Evolutionary conservation across 2,797 vertebrate genomes (phyloP), one percentile per base, ranked within the genome.

Genomic region (Aselliscus stoliczkanus): DNA sequence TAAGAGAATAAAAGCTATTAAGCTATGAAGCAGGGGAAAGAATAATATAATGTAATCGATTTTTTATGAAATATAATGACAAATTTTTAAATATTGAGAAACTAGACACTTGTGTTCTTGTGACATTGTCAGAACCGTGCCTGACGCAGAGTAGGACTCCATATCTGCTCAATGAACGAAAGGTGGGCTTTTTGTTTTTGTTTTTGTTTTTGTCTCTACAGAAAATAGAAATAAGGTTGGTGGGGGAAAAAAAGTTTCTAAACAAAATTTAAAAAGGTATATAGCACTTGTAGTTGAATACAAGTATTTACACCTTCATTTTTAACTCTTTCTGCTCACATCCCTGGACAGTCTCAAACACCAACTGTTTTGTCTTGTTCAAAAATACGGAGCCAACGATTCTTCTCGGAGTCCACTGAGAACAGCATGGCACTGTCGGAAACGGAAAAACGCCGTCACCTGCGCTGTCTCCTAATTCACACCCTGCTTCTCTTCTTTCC

Each of bases 381-480:
- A 39, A 42, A 92, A 84, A 84, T 39, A 27, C 44, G 67, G 52
- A 94, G 75, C 25, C 34, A 58, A 23, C 0, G 0, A 12, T 47
- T 27, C 42, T 42, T 27, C 20, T 73, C 47, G 0, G 0, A 1
- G 58, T 10, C 39, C 39, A 4, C 0, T 4, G 44, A 18, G 39
- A 47, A 50, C 2, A 50, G 65, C 17, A 10, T 1, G 20, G 17
- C 0, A 11, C 54, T 3, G 20, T 14, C 69, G 6, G 0, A 14
- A 13, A 37, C 12, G 42, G 80, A 65, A 37, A 37, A 58, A 31
- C 1, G 11, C 50, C 73, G 39, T 37, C 56, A 4, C 23, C 6
- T 11, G 7, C 58, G 2, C 7, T 1, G 27, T n/a, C 64, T 81
- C 54, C 34, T 31, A 23, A 39, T 6, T 29, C 58, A 7, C 2